These are phyloP conservation scores for Apomyelois bistriatella DNA, from an alignment of 2,888 invertebrate genomes.

Conservation along the genomic window DNA sequence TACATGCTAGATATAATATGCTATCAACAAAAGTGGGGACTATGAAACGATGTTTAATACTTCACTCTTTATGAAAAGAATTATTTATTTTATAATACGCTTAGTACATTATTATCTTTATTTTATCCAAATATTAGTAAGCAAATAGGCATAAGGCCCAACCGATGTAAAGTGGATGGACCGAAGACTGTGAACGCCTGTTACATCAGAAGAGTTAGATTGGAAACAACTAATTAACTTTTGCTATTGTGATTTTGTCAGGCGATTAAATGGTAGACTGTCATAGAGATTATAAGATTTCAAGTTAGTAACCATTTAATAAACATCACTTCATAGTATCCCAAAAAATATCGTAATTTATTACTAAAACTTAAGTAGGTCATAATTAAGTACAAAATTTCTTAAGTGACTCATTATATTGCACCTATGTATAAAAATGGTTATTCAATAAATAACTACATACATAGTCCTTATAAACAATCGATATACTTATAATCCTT, in stretches of 20 bases:
- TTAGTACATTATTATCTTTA: too few species aligned
- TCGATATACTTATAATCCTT: conserved; percentile 68
- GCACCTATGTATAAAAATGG: conserved; percentile 55
- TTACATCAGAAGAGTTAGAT: too few species aligned
- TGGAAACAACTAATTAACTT: too few species aligned
- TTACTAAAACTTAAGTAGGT: conserved; percentile 10
- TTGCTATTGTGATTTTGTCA: too few species aligned
- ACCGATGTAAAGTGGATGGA: too few species aligned
- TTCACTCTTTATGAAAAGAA: too few species aligned
- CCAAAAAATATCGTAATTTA: neutral
- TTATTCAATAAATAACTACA: conserved; percentile 72
- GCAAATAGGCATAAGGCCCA: too few species aligned
- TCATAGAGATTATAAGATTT: too few species aligned
- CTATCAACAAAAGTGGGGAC: conserved; percentile 13
- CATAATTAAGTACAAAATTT: conserved; percentile 13
- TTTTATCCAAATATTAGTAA: too few species aligned
- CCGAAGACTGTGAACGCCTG: too few species aligned
- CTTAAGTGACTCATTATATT: conserved; percentile 32
- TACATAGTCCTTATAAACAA: conserved; percentile 52
- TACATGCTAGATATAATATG: conserved; percentile 14
- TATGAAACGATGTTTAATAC: conserved; percentile 23
- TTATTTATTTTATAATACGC: too few species aligned
- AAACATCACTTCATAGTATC: conserved; percentile 26
- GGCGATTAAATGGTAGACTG: too few species aligned
- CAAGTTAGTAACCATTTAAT: neutral